Percentiles rank a stretch among this genome's conserved stretches.
phyloP scores from a whole-genome alignment of 2,797 vertebrate species.

The Acanthopagrus latus region DNA sequence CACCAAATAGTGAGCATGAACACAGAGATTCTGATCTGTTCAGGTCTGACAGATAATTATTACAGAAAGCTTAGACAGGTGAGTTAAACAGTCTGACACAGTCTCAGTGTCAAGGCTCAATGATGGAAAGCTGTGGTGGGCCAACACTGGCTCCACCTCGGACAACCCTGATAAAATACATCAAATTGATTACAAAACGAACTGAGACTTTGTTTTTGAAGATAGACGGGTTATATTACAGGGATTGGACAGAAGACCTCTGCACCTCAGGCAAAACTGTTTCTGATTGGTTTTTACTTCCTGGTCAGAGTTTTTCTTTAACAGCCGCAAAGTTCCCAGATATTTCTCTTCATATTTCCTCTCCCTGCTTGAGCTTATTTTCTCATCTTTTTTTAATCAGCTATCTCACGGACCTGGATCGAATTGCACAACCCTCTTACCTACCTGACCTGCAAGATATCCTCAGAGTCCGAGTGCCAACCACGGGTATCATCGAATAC shows the following conservation, averaged over 20 bases:
- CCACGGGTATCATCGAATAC: slow-evolving; percentile 92
- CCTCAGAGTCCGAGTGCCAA: slow-evolving; percentile 89
- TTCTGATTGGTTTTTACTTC: neutral
- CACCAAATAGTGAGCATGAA: slow-evolving; percentile 87
- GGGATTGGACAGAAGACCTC: neutral
- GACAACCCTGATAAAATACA: neutral
- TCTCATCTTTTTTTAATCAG: slow-evolving; percentile 65
- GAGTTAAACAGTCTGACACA: too few species aligned
- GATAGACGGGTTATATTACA: neutral
- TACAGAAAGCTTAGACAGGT: neutral
- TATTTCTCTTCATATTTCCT: neutral
- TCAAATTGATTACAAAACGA: neutral
- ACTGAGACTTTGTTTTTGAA: neutral
- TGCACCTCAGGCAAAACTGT: too few species aligned
- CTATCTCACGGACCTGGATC: slow-evolving; percentile 89
- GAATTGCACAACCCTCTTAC: slow-evolving; percentile 84
- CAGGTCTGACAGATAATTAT: neutral
- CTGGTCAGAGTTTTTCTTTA: neutral
- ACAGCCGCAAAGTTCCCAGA: neutral
- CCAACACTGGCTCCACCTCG: too few species aligned
- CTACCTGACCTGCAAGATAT: slow-evolving; percentile 90
- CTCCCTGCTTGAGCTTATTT: neutral
- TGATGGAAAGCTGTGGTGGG: too few species aligned
- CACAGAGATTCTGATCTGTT: neutral
- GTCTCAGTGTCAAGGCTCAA: too few species aligned